Base-by-base conservation (phyloP, 2,113 vertebrate species). In the Urocitellus parryii region DNA sequence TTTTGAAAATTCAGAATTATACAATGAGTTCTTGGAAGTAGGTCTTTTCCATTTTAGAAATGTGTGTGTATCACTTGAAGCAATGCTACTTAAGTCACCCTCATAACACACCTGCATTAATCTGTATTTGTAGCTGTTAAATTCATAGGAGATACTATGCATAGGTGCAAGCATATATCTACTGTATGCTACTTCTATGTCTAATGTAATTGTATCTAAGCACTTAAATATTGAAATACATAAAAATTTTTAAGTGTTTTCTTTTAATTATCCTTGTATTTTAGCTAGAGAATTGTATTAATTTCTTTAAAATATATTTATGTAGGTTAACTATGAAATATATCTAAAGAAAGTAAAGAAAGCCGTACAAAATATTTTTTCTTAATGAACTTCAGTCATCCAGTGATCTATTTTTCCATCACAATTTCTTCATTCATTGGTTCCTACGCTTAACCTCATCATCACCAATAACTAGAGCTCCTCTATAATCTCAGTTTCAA, bases 1-100 rank as follows among this genome's bases (percentile, higher is more conserved):
- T 88, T 88, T 89, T 88, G n/a, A n/a, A n/a, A 93, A 22, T 76
- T 88, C 22, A 76, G 45, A 88, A 78, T 25, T 72, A 34, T 78
- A 89, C 42, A 3, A 80, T 82, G 32, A 65, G 20, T 48, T 67
- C 48, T 45, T 74, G 22, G 25, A 91, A 80, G 25, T 56, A 76
- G n/a, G 4, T 86, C 53, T 84, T 88, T 34, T 22, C 34, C 45
- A 39, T 81, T 42, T 85, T 45, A 72, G 51, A 29, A 68, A 76
- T 48, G n/a, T 81, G 22, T 45, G 17, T 29, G 61, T 11, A 42
- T 42, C 37, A 65, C 61, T 88, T 29, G 73, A 93, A 88, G 8
- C 34, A 91, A 53, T 74, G 72, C 7, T 88, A 70, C 79, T 65
- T 74, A 83, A 79, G 32, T 58, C 39, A 37, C 68, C 58, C 37